phyloP scores from a whole-genome alignment of 1,140 invertebrate genomes.

The Sipha flava region DNA sequence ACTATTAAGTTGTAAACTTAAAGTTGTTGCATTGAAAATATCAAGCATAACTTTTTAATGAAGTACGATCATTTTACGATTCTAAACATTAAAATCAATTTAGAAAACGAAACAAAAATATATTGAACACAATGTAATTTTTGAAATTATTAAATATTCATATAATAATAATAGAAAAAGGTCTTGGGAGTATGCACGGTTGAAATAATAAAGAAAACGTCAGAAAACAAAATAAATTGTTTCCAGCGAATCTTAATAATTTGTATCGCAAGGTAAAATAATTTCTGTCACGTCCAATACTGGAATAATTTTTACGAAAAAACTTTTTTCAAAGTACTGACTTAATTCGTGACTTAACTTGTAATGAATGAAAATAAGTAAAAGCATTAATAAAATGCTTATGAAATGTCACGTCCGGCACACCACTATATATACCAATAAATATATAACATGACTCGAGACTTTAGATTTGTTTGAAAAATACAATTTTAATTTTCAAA shows the following conservation, averaged over 20 bases:
- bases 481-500: background rate
- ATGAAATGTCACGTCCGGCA: background rate
- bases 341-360: constrained; percentile 17
- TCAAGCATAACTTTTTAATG: too few relatives aligned
- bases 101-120: too few relatives aligned
- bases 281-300: constrained; percentile 20
- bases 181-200: too few relatives aligned
- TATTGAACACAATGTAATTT: too few relatives aligned
- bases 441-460: background rate
- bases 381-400: background rate
- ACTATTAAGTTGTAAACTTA: too few relatives aligned
- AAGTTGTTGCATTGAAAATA: too few relatives aligned
- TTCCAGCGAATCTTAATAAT: constrained; percentile 1
- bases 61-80: too few relatives aligned
- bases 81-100: too few relatives aligned
- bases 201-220: background rate
- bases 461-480: constrained; percentile 6
- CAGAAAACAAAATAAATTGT: background rate
- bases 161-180: too few relatives aligned
- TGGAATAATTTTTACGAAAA: background rate
- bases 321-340: background rate
- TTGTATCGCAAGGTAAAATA: background rate
- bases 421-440: too few relatives aligned
- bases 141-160: too few relatives aligned
- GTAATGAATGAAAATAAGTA: background rate